These are phyloP conservation scores for Seriola rivoliana DNA, from an alignment of 2,113 vertebrate species.

Conservation along the genomic window DNA sequence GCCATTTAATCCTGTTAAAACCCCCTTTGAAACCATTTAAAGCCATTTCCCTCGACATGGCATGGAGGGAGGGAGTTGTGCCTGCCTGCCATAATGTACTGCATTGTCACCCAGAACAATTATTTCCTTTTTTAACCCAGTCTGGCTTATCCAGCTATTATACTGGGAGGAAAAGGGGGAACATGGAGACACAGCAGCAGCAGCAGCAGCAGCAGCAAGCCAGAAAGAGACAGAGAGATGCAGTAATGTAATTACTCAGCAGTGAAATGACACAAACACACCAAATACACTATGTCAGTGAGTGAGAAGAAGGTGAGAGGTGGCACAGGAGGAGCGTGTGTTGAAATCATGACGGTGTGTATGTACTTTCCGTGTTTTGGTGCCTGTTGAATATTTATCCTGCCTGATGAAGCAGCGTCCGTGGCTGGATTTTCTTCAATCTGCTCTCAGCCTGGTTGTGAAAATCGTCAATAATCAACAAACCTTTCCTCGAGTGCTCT, in stretches of 20 bases:
- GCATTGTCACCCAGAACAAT: conserved; percentile 80
- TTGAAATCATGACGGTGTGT: conserved; percentile 10
- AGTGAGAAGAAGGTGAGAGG: background rate
- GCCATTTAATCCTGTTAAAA: conserved; percentile 67
- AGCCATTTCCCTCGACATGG: conserved; percentile 61
- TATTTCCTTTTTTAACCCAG: conserved; percentile 70
- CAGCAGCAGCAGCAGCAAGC: conserved; percentile 23
- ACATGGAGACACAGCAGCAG: conserved; percentile 22
- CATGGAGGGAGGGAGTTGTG: conserved; percentile 40
- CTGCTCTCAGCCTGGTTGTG: conserved; percentile 32
- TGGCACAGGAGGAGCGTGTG: background rate
- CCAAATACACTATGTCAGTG: conserved; percentile 15
- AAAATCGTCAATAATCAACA: conserved; percentile 61
- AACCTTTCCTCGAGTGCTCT: conserved; percentile 18
- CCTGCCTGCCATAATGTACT: conserved; percentile 59
- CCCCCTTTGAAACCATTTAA: conserved; percentile 62
- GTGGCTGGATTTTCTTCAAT: conserved; percentile 27
- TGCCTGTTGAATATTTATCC: conserved; percentile 59
- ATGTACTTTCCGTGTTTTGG: conserved; percentile 29
- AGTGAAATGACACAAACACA: conserved; percentile 36
- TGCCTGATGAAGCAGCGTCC: conserved; percentile 26
- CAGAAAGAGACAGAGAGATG: conserved; percentile 24
- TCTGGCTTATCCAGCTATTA: conserved; percentile 70
- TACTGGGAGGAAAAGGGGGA: conserved; percentile 38
- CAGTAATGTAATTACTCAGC: conserved; percentile 47